Conservation (phyloP, 2,113 vertebrate genomes). For the Chaenogobius annularis region DNA sequence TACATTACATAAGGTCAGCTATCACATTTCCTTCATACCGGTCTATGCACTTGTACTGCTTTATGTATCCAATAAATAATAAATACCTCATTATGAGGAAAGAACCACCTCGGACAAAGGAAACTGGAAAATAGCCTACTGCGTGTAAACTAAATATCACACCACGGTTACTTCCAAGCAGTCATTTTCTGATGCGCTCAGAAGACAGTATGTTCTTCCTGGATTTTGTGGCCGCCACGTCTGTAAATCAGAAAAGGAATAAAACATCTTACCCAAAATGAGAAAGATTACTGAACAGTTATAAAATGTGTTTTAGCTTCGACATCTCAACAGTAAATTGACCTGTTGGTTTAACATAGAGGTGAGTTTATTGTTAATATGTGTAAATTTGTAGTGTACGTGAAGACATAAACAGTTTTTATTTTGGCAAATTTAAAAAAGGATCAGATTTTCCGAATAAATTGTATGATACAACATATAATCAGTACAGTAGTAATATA, state of each 20-base stretch:
- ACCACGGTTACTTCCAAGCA: constrained; percentile 71
- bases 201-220: constrained; percentile 60
- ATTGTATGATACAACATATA: too few relatives aligned
- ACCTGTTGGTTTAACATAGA: not conserved
- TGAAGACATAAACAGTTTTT: not conserved
- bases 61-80: constrained; percentile 67
- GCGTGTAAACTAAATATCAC: constrained; percentile 47
- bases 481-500: too few relatives aligned
- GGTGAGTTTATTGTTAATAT: not conserved
- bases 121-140: constrained; percentile 64
- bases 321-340: not conserved
- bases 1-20: not conserved
- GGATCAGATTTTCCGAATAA: not conserved
- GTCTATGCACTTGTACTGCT: constrained; percentile 20
- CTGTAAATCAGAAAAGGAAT: constrained; percentile 41
- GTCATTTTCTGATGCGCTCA: constrained; percentile 68
- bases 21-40: not conserved
- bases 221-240: constrained; percentile 62
- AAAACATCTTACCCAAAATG: not conserved
- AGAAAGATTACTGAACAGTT: not conserved
- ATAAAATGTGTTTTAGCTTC: too few relatives aligned
- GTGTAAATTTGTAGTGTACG: not conserved
- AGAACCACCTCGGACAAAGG: constrained; percentile 68
- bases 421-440: not conserved
- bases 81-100: constrained; percentile 81